phyloP scores from a whole-genome alignment of 2,113 vertebrate genomes.

The Amphiprion ocellaris region DNA sequence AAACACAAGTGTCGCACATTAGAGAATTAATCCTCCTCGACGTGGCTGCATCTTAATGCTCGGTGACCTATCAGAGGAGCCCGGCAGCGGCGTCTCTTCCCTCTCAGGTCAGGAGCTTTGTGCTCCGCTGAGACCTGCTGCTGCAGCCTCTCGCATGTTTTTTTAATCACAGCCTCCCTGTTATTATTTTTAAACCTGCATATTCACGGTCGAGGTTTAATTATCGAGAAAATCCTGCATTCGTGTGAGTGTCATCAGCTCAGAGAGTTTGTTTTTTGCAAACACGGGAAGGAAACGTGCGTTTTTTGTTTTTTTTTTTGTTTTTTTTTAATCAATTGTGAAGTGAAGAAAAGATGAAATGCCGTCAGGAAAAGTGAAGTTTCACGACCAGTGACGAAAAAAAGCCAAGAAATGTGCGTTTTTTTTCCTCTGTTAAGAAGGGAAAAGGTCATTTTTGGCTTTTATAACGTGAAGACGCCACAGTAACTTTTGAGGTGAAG shows the following conservation, averaged over 20 bases:
- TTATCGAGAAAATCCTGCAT: slow-evolving; percentile 7
- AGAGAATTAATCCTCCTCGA: slow-evolving; percentile 75
- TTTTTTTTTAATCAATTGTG: too few species aligned
- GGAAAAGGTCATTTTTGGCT: background rate
- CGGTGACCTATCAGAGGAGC: slow-evolving; percentile 74
- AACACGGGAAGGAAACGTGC: too few species aligned
- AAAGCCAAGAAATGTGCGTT: background rate
- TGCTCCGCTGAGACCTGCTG: slow-evolving; percentile 5
- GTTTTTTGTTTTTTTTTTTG: too few species aligned
- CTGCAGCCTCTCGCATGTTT: background rate
- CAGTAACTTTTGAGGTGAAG: slow-evolving; percentile 16
- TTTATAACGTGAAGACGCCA: slow-evolving; percentile 1
- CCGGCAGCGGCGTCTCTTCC: slow-evolving; percentile 54
- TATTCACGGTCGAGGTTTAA: background rate
- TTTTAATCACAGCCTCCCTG: background rate
- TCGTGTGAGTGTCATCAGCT: slow-evolving; percentile 1
- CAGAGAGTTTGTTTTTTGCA: background rate
- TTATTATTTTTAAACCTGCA: background rate
- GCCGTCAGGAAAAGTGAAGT: too few species aligned
- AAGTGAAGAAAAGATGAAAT: too few species aligned
- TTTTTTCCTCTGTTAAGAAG: background rate
- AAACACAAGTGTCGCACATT: slow-evolving; percentile 64
- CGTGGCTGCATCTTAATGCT: slow-evolving; percentile 69
- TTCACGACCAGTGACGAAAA: background rate
- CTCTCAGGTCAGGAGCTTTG: slow-evolving; percentile 7